A percentile compares a stretch with the other conserved stretches of the same genome.
These are phyloP conservation scores for Platichthys flesus DNA, from an alignment of 2,113 vertebrate genomes.

Conservation along the genomic window DNA sequence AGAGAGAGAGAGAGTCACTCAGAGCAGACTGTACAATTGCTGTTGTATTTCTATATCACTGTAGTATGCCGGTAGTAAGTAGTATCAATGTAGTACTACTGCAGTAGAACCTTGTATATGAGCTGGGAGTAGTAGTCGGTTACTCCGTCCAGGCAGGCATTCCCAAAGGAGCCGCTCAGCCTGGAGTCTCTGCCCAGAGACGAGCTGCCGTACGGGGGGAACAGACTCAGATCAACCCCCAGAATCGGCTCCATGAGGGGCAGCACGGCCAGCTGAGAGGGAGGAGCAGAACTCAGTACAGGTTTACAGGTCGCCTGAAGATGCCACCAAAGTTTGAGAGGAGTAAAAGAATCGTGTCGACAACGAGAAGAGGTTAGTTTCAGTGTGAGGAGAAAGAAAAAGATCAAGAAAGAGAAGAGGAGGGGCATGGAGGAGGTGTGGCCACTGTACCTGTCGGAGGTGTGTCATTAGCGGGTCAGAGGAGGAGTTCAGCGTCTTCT, in stretches of 20 bases:
- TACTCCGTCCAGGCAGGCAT: slow-evolving; percentile 90
- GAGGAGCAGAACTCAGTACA: not conserved
- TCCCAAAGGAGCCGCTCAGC: slow-evolving; percentile 93
- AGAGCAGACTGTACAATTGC: too few relatives aligned
- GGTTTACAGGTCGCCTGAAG: not conserved
- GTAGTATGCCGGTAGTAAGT: not conserved
- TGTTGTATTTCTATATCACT: not conserved
- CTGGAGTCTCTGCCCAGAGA: slow-evolving; percentile 88
- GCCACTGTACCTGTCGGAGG: slow-evolving; percentile 85
- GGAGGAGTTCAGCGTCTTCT: slow-evolving; percentile 78
- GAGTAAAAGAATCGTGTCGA: too few relatives aligned
- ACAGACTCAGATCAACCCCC: slow-evolving; percentile 92
- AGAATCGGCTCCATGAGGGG: slow-evolving; percentile 97
- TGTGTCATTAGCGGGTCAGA: slow-evolving; percentile 86
- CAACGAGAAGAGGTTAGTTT: not conserved
- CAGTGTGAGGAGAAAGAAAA: not conserved
- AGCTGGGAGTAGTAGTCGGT: slow-evolving; percentile 97
- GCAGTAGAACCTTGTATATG: slow-evolving; percentile 85
- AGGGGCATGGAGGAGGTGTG: not conserved
- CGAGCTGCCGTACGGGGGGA: slow-evolving; percentile 92
- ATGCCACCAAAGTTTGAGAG: too few relatives aligned
- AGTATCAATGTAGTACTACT: too few relatives aligned
- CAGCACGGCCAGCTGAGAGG: slow-evolving; percentile 88
- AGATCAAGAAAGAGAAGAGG: not conserved
- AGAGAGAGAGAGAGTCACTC: not conserved